Conservation (phyloP, 1,140 invertebrate genomes). For the Mya arenaria region DNA sequence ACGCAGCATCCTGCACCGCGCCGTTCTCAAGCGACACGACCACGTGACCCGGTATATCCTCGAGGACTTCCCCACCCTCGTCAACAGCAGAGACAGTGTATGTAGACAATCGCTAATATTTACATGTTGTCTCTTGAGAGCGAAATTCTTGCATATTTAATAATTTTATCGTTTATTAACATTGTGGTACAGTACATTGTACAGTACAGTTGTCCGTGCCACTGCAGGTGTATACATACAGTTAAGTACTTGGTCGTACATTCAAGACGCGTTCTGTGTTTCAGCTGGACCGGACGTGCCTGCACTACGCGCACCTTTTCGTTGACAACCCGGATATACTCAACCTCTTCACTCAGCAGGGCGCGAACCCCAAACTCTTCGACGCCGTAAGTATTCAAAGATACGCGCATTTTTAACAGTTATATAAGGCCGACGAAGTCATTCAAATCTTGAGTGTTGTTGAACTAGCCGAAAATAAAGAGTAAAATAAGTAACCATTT, state of each 20-base stretch:
- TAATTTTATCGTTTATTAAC: too few species aligned
- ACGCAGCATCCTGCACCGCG: conserved; percentile 69
- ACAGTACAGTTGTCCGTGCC: too few species aligned
- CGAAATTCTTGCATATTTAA: too few species aligned
- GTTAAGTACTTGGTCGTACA: background rate
- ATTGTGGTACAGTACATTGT: too few species aligned
- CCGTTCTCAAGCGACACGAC: conserved; percentile 61
- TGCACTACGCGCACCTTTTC: conserved; percentile 73
- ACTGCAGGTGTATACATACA: too few species aligned
- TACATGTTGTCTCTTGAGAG: too few species aligned
- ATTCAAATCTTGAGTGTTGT: too few species aligned
- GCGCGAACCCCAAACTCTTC: conserved; percentile 53
- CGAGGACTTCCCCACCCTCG: conserved; percentile 58
- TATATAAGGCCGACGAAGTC: too few species aligned
- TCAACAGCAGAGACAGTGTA: conserved; percentile 70
- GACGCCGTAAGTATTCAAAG: conserved; percentile 65
- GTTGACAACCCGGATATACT: conserved; percentile 64
- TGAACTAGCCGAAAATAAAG: too few species aligned
- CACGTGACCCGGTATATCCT: conserved; percentile 59
- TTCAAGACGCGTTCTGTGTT: background rate
- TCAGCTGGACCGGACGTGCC: conserved; percentile 68
- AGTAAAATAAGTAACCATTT: too few species aligned
- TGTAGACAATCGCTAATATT: too few species aligned
- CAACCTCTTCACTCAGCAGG: conserved; percentile 60
- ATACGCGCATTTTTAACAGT: too few species aligned